Evolutionary conservation across 2,888 invertebrate genomes (phyloP), one percentile per base, ranked within the genome.

Genomic region (Tipula confusa): DNA sequence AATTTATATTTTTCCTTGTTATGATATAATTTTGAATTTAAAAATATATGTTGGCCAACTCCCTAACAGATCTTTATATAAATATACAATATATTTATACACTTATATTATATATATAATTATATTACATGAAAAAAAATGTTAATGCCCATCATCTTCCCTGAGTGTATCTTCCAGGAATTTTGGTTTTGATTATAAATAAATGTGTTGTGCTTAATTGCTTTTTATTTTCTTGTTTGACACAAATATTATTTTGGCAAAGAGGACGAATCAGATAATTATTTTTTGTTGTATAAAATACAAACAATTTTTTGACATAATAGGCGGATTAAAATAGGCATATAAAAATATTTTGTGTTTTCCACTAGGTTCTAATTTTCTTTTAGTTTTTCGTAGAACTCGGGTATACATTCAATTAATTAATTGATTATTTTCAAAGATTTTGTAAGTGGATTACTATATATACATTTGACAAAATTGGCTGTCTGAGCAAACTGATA

Each of bases 141-240:
- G 0, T 24, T 64, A 24, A 64, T 24, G 24, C 24, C 24, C 64
- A 64, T 64, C 43, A 15, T 43, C n/a, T 43, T 43, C 15, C 15
- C 18, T 64, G 64, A 64, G 18, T 64, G 24, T 64, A 24, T 64
- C 64, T 24, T 24, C 64, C 2, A 64, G 64, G 64, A 64, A 9
- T 24, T 64, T 64, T 43, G 24, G 2, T 24, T 64, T 64, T 43
- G 24, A 64, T 64, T 64, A 64, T 24, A 64, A 18, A 24, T 9
- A 64, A 64, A 64, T 64, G 24, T 64, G 24, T 64, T 64, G 9
- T 64, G 24, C 9, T 64, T 64, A 64, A 64, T 64, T 64, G 64
- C 64, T 64, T 64, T 64, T 64, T 64, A 64, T 64, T 64, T 64
- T 15, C 64, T 64, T 64, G 64, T 64, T 64, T 64, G 64, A 64